phyloP scores from a whole-genome alignment of 2,113 vertebrate species.

The Myotis yumanensis region DNA sequence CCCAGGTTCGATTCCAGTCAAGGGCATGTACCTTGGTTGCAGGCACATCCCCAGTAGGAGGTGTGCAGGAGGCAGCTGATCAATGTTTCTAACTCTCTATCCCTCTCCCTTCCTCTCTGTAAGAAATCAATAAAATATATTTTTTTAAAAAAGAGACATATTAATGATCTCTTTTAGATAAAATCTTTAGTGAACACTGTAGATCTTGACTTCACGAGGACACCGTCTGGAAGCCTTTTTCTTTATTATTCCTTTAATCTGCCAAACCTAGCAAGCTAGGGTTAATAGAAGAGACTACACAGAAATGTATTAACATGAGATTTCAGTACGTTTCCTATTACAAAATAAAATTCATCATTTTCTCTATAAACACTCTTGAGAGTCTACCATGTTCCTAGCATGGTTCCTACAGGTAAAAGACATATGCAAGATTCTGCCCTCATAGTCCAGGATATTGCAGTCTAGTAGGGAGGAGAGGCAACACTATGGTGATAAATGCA shows the following conservation, averaged over 20 bases:
- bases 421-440: background rate
- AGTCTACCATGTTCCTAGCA: background rate
- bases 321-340: background rate
- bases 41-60: too few relatives aligned
- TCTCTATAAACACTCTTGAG: background rate
- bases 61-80: too few relatives aligned
- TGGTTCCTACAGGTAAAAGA: background rate
- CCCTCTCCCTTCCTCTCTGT: too few relatives aligned
- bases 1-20: too few relatives aligned
- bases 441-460: background rate
- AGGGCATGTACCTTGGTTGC: too few relatives aligned
- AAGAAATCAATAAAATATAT: too few relatives aligned
- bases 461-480: background rate
- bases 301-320: background rate
- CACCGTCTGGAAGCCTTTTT: background rate
- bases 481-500: background rate
- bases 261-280: background rate
- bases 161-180: background rate
- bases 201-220: background rate
- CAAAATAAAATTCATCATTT: conserved; percentile 30
- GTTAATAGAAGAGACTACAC: background rate
- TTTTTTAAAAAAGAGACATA: background rate
- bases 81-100: too few relatives aligned
- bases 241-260: conserved; percentile 22
- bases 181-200: background rate